phyloP scores from a whole-genome alignment of 1,140 invertebrate species.

The Wiebesia pumilae region DNA sequence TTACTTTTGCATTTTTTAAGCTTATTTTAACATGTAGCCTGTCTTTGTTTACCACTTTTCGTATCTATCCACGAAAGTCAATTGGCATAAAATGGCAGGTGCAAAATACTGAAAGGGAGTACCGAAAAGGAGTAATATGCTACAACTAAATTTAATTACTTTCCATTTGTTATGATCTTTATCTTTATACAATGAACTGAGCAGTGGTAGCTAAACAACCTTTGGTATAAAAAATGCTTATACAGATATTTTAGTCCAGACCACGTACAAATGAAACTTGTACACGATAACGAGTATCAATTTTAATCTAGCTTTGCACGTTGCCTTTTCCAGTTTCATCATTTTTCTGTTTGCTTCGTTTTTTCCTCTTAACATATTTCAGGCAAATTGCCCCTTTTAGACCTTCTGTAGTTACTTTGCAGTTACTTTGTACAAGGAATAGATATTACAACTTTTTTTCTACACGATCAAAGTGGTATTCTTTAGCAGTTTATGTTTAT shows the following conservation, averaged over 20 bases:
- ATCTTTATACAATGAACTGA: not conserved
- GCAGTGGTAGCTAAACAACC: not conserved
- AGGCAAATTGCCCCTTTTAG: slow-evolving; percentile 32
- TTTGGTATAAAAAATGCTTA: not conserved
- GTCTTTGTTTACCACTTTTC: not conserved
- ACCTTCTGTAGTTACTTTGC: too few species aligned
- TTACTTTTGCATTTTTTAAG: not conserved
- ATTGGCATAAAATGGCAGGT: not conserved
- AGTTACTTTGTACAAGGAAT: slow-evolving; percentile 5
- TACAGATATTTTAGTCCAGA: not conserved
- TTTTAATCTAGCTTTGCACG: slow-evolving; percentile 1
- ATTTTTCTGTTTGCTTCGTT: not conserved
- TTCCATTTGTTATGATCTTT: not conserved
- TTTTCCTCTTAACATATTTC: slow-evolving; percentile 20
- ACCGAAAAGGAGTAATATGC: not conserved
- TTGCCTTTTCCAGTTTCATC: not conserved
- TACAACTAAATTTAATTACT: not conserved
- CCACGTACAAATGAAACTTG: not conserved
- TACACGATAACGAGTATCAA: not conserved
- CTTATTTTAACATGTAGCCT: not conserved
- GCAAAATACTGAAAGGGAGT: not conserved
- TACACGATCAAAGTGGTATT: slow-evolving; percentile 31
- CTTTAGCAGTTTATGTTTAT: slow-evolving; percentile 10
- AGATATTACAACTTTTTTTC: slow-evolving; percentile 28
- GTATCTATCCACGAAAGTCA: not conserved